Evolutionary conservation across 92 coral and sea anemone genomes (phyloP).

Genomic region (Montipora capitata): DNA sequence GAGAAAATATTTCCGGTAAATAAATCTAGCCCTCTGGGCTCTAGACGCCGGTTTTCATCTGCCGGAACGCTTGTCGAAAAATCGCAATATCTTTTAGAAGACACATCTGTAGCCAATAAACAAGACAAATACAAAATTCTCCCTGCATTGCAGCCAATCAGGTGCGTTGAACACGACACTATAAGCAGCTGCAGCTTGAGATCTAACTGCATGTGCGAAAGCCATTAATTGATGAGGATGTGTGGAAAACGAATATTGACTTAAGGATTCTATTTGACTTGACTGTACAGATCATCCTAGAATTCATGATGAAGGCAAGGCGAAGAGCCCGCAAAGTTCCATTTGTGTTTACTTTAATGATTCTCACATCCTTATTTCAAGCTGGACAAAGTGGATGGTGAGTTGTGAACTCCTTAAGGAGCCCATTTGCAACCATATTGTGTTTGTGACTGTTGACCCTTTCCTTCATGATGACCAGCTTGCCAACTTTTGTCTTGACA

Average conservation of each 20-base stretch:
- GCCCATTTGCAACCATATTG: background rate
- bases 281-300: slow-evolving; percentile 62
- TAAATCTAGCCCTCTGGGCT: slow-evolving; percentile 41
- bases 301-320: slow-evolving; percentile 76
- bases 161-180: slow-evolving; percentile 54
- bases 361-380: slow-evolving; percentile 85
- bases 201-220: slow-evolving; percentile 73
- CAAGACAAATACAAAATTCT: slow-evolving; percentile 74
- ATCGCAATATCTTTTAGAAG: background rate
- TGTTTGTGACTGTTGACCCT: slow-evolving; percentile 17
- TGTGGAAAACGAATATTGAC: slow-evolving; percentile 54
- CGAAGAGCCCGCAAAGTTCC: slow-evolving; percentile 79
- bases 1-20: slow-evolving; percentile 58
- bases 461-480: slow-evolving; percentile 28
- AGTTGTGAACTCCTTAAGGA: slow-evolving; percentile 20
- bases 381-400: slow-evolving; percentile 87
- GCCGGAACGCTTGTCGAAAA: slow-evolving; percentile 2
- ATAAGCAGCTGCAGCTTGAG: slow-evolving; percentile 48
- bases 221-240: slow-evolving; percentile 69
- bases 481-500: background rate
- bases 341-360: slow-evolving; percentile 63
- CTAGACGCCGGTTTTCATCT: slow-evolving; percentile 35
- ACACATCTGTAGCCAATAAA: slow-evolving; percentile 91
- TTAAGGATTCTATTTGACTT: slow-evolving; percentile 29
- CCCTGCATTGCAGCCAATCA: slow-evolving; percentile 79